phyloP scores from a whole-genome alignment of 1,140 invertebrate genomes.

The Formica exsecta region DNA sequence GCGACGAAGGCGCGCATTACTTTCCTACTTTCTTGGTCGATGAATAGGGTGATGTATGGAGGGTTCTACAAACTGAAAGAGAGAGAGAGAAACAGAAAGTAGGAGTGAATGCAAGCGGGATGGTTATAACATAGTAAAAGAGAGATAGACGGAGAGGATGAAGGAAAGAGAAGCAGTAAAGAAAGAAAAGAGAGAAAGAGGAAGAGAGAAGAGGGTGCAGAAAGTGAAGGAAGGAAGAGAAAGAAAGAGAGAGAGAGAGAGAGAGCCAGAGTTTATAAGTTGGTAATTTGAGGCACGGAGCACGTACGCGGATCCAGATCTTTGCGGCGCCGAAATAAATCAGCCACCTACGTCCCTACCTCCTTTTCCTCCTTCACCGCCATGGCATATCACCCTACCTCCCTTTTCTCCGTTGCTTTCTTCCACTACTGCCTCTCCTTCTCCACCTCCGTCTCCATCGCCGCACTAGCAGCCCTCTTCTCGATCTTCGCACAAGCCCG shows the following conservation, averaged over 20 bases:
- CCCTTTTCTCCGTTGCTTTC: constrained; percentile 63
- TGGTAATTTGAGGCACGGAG: constrained; percentile 86
- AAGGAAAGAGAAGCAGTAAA: constrained; percentile 4
- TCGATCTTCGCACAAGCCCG: constrained; percentile 76
- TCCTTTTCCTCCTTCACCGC: constrained; percentile 68
- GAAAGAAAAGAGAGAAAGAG: constrained; percentile 23
- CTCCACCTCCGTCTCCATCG: constrained; percentile 47
- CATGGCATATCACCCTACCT: constrained; percentile 67
- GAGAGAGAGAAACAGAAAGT: constrained; percentile 55
- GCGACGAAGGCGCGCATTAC: constrained; percentile 68
- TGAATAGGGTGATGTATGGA: constrained; percentile 72
- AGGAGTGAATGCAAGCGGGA: background rate
- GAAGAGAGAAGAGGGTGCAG: constrained; percentile 67
- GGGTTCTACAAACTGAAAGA: constrained; percentile 68
- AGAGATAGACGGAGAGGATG: background rate
- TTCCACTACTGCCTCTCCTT: constrained; percentile 19
- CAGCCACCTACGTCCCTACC: constrained; percentile 82
- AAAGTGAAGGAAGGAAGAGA: constrained; percentile 27
- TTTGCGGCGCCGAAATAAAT: constrained; percentile 86
- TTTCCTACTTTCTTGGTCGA: constrained; percentile 65
- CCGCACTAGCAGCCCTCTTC: constrained; percentile 63
- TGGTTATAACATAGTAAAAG: constrained; percentile 20
- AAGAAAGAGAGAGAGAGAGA: constrained; percentile 70
- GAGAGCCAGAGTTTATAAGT: constrained; percentile 85
- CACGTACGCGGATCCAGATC: constrained; percentile 86